Percentiles rank a stretch among this genome's conserved stretches.
Conservation (phyloP, 2,797 vertebrate species). For the Tamandua tetradactyla region DNA sequence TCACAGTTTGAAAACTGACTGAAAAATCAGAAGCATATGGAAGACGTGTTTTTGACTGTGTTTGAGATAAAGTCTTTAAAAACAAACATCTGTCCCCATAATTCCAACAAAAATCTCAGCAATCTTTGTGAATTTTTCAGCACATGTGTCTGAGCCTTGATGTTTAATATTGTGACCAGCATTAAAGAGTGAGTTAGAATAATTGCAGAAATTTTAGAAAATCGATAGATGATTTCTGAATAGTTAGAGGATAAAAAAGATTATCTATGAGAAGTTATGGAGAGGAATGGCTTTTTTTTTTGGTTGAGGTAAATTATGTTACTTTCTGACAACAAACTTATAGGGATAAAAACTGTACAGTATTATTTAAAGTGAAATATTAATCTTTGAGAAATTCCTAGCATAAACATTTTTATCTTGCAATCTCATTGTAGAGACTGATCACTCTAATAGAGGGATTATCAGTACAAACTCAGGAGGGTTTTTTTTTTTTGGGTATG, state of each 20-base stretch:
- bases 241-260: not conserved
- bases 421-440: not conserved
- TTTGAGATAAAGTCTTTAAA: constrained; percentile 47
- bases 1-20: constrained; percentile 40
- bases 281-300: not conserved
- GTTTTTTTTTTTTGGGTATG: too few species aligned
- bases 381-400: not conserved
- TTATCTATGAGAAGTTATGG: not conserved
- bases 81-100: not conserved
- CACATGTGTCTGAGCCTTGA: not conserved
- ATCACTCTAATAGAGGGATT: not conserved
- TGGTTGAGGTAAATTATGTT: not conserved
- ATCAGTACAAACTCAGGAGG: not conserved
- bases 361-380: not conserved
- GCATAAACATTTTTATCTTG: not conserved
- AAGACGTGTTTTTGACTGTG: constrained; percentile 14
- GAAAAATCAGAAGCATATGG: constrained; percentile 16
- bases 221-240: not conserved
- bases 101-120: not conserved
- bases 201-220: constrained; percentile 13
- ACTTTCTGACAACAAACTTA: not conserved
- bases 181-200: not conserved
- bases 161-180: not conserved
- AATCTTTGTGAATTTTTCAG: not conserved
- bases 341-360: not conserved